phyloP scores from a whole-genome alignment of 2,888 invertebrate species.

The Athalia circularis region DNA sequence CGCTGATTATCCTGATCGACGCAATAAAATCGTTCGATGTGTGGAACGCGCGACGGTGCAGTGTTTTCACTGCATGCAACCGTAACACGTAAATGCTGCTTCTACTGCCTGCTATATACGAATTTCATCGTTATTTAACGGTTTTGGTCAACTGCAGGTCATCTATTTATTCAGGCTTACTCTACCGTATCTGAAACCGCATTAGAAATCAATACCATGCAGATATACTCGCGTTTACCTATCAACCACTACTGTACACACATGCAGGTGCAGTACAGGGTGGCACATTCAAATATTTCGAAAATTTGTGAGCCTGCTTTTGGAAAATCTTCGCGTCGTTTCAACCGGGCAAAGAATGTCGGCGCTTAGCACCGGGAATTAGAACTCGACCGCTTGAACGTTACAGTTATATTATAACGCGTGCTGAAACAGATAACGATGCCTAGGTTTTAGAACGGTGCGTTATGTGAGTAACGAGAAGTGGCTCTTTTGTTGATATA shows the following conservation, averaged over 20 bases:
- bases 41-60: conserved; percentile 34
- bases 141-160: conserved; percentile 26
- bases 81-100: conserved; percentile 29
- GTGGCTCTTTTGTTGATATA: conserved; percentile 64
- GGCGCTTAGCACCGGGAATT: no score
- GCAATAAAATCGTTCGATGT: conserved; percentile 67
- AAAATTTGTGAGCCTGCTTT: no score
- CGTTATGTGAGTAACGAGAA: conserved; percentile 50
- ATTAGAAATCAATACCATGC: conserved; percentile 37
- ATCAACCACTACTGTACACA: not conserved
- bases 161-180: conserved; percentile 43
- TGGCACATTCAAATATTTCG: no score
- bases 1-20: conserved; percentile 70
- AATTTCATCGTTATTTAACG: conserved; percentile 39
- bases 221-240: not conserved
- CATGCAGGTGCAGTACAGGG: no score
- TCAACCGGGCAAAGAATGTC: no score
- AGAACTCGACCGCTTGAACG: no score
- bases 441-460: not conserved
- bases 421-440: not conserved
- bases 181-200: conserved; percentile 38
- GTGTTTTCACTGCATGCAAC: not conserved
- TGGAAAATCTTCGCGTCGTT: no score
- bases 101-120: no score
- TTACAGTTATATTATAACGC: no score